Base-by-base conservation (phyloP, 2,888 invertebrate genomes). In the Theretra japonica region DNA sequence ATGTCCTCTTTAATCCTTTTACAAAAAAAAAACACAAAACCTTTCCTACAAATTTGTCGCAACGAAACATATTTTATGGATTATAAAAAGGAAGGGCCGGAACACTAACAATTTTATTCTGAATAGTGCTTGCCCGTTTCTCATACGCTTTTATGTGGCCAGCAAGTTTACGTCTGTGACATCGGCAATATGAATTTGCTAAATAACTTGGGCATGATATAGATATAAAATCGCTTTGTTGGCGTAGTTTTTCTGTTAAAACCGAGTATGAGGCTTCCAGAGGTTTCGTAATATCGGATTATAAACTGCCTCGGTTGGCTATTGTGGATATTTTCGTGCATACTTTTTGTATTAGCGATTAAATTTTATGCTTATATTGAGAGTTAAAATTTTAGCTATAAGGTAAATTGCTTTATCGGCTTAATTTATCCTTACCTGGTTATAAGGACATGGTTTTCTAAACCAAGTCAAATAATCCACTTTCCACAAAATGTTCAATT, bases 61-160 rank as follows among this genome's bases (percentile, higher is more conserved):
- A 30, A 30, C 7, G 60, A 33, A n/a, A 53, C 6, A 60, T 33
- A n/a, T 60, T 53, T 53, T 53, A 53, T 53, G 53, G 53, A 53
- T 53, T 53, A 53, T 53, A 53, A 53, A 53, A 53, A 53, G 53
- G 17, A 53, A n/a, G 30, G 33, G 23, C 23, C 23, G 41, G 65
- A 65, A 41, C 41, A 76, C 65, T 70, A 73, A 75, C 75, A 76
- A 77, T 76, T 75, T 79, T 78, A 17, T 48, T 41, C 21, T 21
- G 23, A 65, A 48, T 6, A 23, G 48, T 17, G 48, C 65, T 65
- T 69, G 30, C 23, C 33, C 70, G 25, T 19, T 70, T 21, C 30
- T 57, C 56, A 41, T 57, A 21, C 7, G 58, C 56, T 65, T 41
- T 65, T 65, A 48, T 48, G 65, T 48, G 41, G 41, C 33, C 30